Base-by-base conservation (phyloP, 2,888 invertebrate species). In the Oligia fasciuncula region DNA sequence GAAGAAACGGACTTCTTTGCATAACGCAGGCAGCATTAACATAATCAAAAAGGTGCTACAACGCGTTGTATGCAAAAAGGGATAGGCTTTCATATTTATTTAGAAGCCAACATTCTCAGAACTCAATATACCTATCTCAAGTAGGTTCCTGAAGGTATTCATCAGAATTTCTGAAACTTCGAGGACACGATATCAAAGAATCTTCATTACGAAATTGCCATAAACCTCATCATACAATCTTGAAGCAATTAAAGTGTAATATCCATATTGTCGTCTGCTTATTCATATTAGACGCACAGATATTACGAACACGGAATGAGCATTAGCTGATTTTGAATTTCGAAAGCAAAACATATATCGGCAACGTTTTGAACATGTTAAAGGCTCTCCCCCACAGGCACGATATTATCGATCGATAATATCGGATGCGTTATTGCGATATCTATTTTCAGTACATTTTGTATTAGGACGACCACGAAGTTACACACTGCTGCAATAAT, bases 321-420 rank as follows among this genome's bases (percentile, higher is more conserved):
- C 84, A 91, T 91, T 90, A 91, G 81, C 78, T 43, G 79, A 83
- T 83, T 88, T 80, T 75, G 73, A 89, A 88, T 86, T 62, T 78
- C 73, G 77, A 81, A 85, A 85, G 83, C 89, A 83, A 88, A 89
- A 87, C 83, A 81, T 84, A 81, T 84, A 86, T 88, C 81, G 83
- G 83, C 77, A 79, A 88, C 87, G 86, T 88, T 88, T 77, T 81
- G 87, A 74, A 86, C 83, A 84, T 82, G 86, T 76, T 57, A 23
- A n/a, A 57, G 23, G 23, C 3, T 57, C 57, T 11, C 1, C 11
- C 9, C 23, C 57, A 57, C 23, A 57, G 57, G 9, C 23, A 4
- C 4, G 23, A n/a, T 57, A n/a, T 57, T 57, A 11, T 57, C 57
- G 23, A 3, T 8, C 57, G 23, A 57, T 57, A 57, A 23, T 57